Evolutionary conservation across 1,140 invertebrate genomes (phyloP).

Genomic region (Drosophila malerkotliana): DNA sequence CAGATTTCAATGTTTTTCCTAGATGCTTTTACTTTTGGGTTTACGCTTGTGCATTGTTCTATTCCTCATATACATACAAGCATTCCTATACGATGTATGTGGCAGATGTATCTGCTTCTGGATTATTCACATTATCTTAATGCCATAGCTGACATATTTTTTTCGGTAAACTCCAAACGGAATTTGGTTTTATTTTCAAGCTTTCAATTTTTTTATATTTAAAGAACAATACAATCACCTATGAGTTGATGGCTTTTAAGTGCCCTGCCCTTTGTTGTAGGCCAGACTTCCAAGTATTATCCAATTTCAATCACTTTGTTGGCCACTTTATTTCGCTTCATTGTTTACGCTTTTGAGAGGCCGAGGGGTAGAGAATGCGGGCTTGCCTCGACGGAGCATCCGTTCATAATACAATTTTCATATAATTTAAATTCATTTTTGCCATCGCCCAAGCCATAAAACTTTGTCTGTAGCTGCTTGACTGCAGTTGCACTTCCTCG

Average conservation of each 20-base stretch:
- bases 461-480: constrained; percentile 59
- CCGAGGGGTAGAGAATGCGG: constrained; percentile 22
- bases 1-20: constrained; percentile 28
- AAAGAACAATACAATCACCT: not conserved
- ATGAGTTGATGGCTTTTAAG: not conserved
- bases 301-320: constrained; percentile 73
- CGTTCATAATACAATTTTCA: constrained; percentile 72
- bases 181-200: not conserved
- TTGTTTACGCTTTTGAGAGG: constrained; percentile 58
- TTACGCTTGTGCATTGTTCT: constrained; percentile 18
- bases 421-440: constrained; percentile 76
- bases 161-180: constrained; percentile 7
- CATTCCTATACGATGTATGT: not conserved
- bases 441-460: constrained; percentile 62
- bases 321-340: constrained; percentile 65
- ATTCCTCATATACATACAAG: not conserved
- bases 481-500: constrained; percentile 36
- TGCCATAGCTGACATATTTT: constrained; percentile 6
- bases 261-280: constrained; percentile 27
- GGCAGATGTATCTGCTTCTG: not conserved
- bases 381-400: constrained; percentile 2
- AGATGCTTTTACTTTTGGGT: not conserved
- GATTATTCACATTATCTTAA: constrained; percentile 10
- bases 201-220: not conserved
- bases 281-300: constrained; percentile 55